Base-by-base conservation (phyloP, 92 coral and sea anemone species). In the Muricea muricata region DNA sequence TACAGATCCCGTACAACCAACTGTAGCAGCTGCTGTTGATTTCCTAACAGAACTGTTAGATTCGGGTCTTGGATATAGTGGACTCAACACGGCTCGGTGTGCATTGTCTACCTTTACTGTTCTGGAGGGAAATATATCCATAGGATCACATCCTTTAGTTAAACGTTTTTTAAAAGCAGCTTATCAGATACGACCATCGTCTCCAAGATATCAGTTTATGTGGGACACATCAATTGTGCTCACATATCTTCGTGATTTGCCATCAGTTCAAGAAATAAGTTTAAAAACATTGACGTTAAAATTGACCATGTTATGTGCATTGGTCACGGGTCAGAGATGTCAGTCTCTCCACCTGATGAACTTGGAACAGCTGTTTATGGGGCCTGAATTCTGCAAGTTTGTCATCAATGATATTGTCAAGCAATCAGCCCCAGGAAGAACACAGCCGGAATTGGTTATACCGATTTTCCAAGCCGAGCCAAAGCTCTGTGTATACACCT, bases 1-100 rank as follows among this genome's bases (percentile, higher is more conserved):
- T 47, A 80, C 68, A 73, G 79, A 85, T 85, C 86, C 89, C 89
- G 79, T 89, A 54, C 76, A 85, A 25, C 86, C 75, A 71, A 60
- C 88, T 76, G 88, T 85, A 39, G 47, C 21, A 0, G 24, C 74
- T 23, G 84, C 57, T 37, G 28, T 84, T 73, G 52, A 84, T 39
- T 84, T 75, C 54, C 80, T 81, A 47, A 10, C 32, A 15, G 21
- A 81, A 15, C 60, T 81, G 61, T 81, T 67, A 23, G 39, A 40
- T 12, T 4, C 15, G 37, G 86, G 86, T n/a, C 41, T 81, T 31
- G 86, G 86, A 25, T 67, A 81, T 34, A 67, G 81, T 31, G 86
- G 79, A 0, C 32, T 81, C 58, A 79, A 56, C 78, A 79, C 84
- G 6, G 84, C 84, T 20, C 25, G 84, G 20, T 79, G 42, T 79